Base-by-base conservation (phyloP, 2,888 invertebrate species). In the Lysandra coridon region DNA sequence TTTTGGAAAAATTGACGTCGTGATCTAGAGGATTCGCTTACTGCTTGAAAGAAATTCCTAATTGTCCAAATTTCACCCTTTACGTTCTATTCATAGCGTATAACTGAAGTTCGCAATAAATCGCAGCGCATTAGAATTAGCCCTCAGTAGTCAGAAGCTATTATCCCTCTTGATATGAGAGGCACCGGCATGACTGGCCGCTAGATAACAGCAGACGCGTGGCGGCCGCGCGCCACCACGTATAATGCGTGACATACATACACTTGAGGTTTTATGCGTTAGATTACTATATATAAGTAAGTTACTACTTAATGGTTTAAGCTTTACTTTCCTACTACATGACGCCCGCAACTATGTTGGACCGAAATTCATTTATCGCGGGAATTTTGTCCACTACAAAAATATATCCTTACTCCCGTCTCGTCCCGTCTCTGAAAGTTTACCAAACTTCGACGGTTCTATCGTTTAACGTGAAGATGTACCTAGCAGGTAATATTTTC, bases 81-180 rank as follows among this genome's bases (percentile, higher is more conserved):
- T 57, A 10, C 10, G 49, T 49, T 49, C 10, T 2, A 49, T 49
- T 44, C 44, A 44, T 14, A 57, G 57, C 57, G 57, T 57, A 17
- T 62, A n/a, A 1, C 23, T n/a, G 7, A n/a, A n/a, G 7, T 62
- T n/a, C 62, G 23, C n/a, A 14, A 17, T 62, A 7, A n/a, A n/a
- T 7, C 23, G 7, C 62, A 7, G 23, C 23, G 64, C 33, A 30
- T 30, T 30, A 30, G 30, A 30, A 14, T 12, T 10, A 4, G 30
- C 64, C 64, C 62, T 62, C n/a, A 62, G 62, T 23, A 62, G 62
- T 23, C 62, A 62, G 23, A 62, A n/a, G 62, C 62, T 62, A 62
- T 62, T 62, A 62, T 23, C 62, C 62, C 62, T 23, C 12, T 33
- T 69, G 23, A 23, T 23, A 23, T 23, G 30, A 12, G 64, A 4